A percentile compares a stretch with the other conserved stretches of the same genome.
Conservation (phyloP, 1,140 invertebrate genomes). For the Drosophila pallidifrons region DNA sequence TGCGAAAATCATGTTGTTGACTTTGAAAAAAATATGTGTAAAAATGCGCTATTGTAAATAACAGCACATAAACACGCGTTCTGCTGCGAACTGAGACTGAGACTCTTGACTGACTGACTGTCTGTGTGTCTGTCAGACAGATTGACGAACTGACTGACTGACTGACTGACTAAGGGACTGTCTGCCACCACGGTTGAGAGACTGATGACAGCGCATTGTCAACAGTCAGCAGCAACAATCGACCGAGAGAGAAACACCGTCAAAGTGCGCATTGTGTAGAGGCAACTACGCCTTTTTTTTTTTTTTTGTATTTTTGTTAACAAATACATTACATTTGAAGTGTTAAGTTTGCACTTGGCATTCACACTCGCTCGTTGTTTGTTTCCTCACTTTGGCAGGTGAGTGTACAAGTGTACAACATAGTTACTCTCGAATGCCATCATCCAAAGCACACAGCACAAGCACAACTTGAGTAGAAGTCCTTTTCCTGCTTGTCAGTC, state of each 20-base stretch:
- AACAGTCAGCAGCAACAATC: constrained; percentile 54
- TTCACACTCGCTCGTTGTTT: constrained; percentile 45
- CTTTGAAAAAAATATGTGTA: constrained; percentile 83
- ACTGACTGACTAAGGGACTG: constrained; percentile 27
- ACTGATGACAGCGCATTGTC: constrained; percentile 77
- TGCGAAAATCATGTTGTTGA: constrained; percentile 81
- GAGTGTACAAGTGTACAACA: constrained; percentile 28
- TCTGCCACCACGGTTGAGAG: constrained; percentile 48
- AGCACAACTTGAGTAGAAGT: background rate
- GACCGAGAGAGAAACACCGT: constrained; percentile 25
- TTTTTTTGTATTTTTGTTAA: constrained; percentile 33
- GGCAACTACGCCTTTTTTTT: constrained; percentile 31
- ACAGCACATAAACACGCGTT: constrained; percentile 71
- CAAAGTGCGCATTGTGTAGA: constrained; percentile 37
- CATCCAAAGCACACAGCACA: constrained; percentile 4
- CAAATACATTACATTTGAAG: constrained; percentile 63
- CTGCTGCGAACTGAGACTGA: constrained; percentile 42
- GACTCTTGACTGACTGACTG: constrained; percentile 43
- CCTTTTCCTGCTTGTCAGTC: constrained; percentile 23
- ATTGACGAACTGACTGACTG: constrained; percentile 42
- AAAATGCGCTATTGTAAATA: constrained; percentile 83
- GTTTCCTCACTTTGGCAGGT: constrained; percentile 45
- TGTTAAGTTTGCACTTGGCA: constrained; percentile 59
- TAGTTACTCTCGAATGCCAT: background rate
- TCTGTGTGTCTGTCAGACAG: constrained; percentile 33